Conservation (phyloP, 2,888 invertebrate genomes). For the Pammene fasciana region DNA sequence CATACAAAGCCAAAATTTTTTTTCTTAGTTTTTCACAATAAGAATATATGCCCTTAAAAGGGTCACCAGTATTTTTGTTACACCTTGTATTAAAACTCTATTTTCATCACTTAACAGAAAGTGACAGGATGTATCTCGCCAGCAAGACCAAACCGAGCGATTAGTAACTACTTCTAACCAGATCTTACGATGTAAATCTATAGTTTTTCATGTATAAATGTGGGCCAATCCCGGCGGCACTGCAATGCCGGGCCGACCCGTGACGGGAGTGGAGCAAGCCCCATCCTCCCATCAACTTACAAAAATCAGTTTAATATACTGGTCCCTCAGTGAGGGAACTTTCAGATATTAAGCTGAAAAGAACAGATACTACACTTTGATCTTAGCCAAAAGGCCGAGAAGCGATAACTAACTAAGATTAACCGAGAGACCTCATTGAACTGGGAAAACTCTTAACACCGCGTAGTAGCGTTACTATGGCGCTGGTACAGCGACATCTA, state of each 20-base stretch:
- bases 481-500: conserved; percentile 14
- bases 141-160: too few species aligned
- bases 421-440: background rate
- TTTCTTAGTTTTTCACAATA: too few species aligned
- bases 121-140: too few species aligned
- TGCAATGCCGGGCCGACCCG: conserved; percentile 34
- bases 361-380: conserved; percentile 34
- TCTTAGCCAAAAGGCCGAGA: conserved; percentile 30
- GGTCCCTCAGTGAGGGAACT: conserved; percentile 29
- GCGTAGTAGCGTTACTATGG: conserved; percentile 15
- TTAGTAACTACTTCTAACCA: too few species aligned
- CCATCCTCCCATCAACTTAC: conserved; percentile 26
- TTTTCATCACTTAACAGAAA: too few species aligned
- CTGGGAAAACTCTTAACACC: conserved; percentile 18
- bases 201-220: background rate
- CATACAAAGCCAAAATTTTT: too few species aligned
- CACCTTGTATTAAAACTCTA: too few species aligned
- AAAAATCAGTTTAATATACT: conserved; percentile 27
- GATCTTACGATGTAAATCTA: too few species aligned
- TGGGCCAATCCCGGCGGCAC: conserved; percentile 32
- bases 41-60: too few species aligned
- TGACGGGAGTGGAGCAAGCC: conserved; percentile 31
- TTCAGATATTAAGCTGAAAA: conserved; percentile 35
- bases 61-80: too few species aligned
- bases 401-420: background rate